Evolutionary conservation across 2,797 vertebrate genomes (phyloP), one percentile per base, ranked within the genome.

Genomic region (Tadarida brasiliensis): DNA sequence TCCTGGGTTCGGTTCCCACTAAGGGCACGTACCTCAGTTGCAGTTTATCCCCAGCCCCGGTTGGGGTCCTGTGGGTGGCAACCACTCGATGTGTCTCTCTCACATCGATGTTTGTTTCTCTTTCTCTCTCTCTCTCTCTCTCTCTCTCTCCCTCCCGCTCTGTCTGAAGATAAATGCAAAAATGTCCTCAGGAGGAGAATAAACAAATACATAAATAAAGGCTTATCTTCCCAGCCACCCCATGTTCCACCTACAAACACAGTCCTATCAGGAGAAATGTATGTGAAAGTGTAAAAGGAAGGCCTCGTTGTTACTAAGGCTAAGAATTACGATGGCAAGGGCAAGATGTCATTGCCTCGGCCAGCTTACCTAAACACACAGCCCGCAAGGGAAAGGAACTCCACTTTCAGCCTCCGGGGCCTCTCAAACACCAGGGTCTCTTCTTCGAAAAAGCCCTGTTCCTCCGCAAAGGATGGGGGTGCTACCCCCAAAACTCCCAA

Each of bases 151-250:
- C n/a, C n/a, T n/a, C n/a, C n/a, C n/a, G n/a, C n/a, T n/a, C n/a
- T n/a, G n/a, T n/a, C n/a, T n/a, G n/a, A n/a, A n/a, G n/a, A n/a
- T n/a, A n/a, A n/a, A n/a, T n/a, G n/a, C n/a, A n/a, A n/a, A n/a
- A n/a, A n/a, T n/a, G n/a, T n/a, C n/a, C n/a, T n/a, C n/a, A n/a
- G n/a, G n/a, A n/a, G n/a, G n/a, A n/a, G n/a, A n/a, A n/a, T n/a
- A n/a, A n/a, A n/a, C n/a, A n/a, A n/a, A n/a, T n/a, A n/a, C n/a
- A 93, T 44, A 65, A 63, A 12, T 56, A 44, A 57, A 19, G 11
- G 47, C 39, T 96, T 65, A 85, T 92, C 61, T 92, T 81, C 33
- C 49, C 77, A 85, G 54, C 51, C 84, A 90, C 14, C n/a, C 51
- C n/a, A 57, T 19, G 24, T 80, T 74, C 47, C 9, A 20, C 28